phyloP scores from a whole-genome alignment of 2,888 invertebrate genomes.

The Napeogenes sylphis region DNA sequence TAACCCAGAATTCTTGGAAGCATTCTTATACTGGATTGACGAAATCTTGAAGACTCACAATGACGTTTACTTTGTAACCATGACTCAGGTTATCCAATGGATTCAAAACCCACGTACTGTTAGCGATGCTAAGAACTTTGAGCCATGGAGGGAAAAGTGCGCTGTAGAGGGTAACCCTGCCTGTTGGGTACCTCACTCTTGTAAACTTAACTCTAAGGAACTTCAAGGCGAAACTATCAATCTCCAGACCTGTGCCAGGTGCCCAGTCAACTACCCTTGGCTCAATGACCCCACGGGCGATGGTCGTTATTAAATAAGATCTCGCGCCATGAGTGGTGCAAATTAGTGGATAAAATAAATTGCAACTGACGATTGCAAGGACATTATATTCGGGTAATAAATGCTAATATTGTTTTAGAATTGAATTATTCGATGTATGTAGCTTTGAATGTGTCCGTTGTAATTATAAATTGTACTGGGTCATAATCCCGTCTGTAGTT shows the following conservation, averaged over 20 bases:
- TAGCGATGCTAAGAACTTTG: slow-evolving; percentile 92
- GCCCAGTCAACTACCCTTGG: slow-evolving; percentile 97
- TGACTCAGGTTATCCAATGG: slow-evolving; percentile 98
- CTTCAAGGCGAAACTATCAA: slow-evolving; percentile 96
- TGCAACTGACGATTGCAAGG: slow-evolving; percentile 58
- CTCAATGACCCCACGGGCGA: slow-evolving; percentile 93
- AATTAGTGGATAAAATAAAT: slow-evolving; percentile 63
- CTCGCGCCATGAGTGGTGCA: slow-evolving; percentile 65
- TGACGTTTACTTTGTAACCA: slow-evolving; percentile 95
- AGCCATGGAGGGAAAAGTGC: slow-evolving; percentile 96
- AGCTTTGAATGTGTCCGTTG: slow-evolving; percentile 62
- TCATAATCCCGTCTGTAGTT: slow-evolving; percentile 76
- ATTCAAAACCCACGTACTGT: slow-evolving; percentile 93
- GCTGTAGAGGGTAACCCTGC: slow-evolving; percentile 88
- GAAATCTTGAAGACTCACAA: slow-evolving; percentile 90
- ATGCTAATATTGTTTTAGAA: slow-evolving; percentile 34
- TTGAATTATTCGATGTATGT: slow-evolving; percentile 34
- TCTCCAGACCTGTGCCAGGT: slow-evolving; percentile 93
- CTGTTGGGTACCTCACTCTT: slow-evolving; percentile 93
- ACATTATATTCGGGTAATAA: slow-evolving; percentile 56
- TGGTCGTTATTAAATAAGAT: slow-evolving; percentile 86
- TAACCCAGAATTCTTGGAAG: slow-evolving; percentile 94
- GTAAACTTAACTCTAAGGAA: slow-evolving; percentile 94
- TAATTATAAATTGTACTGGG: slow-evolving; percentile 74
- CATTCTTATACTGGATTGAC: slow-evolving; percentile 95